Base-by-base conservation (phyloP, 2,113 vertebrate genomes). In the Sylvilagus bachmani region DNA sequence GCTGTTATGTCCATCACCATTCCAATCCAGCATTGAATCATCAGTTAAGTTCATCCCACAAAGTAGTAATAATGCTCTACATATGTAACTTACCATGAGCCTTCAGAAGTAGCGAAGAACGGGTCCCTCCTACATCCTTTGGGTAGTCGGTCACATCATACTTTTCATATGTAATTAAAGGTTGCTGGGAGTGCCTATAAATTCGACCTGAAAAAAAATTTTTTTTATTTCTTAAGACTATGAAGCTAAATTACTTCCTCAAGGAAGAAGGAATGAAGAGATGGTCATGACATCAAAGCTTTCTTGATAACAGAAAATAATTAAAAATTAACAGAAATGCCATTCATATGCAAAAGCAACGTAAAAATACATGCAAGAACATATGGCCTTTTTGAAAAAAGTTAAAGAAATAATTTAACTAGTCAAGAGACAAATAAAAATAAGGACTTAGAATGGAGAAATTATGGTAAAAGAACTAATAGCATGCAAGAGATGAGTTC, bases 171-270 rank as follows among this genome's bases (percentile, higher is more conserved):
- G 99, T 99, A 83, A 99, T 98, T 74, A 99, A 97, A 44, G 99
- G 99, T 66, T 99, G 99, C 2, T 64, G 97, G 62, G 2, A 66
- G 78, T 99, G 99, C 93, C 98, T 99, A 75, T 98, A 31, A 95
- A 99, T 97, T 27, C 14, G 67, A 89, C 98, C 99, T 98, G 21
- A 95, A 95, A 13, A 51, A 61, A 36, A 75, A 25, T 5, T 29
- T 61, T 62, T 7, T 44, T 67, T 58, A 70, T 58, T 16, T 58
- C 19, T 58, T 58, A 79, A 85, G 10, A 67, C 33, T 2, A 88
- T 29, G 55, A 86, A 90, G 25, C 77, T 55, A 3, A 83, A 86
- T 31, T 31, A 38, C 79, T 91, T 85, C 33, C 25, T 86, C 77
- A 94, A 0, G 3, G 14, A 16, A 55, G 21, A 77, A 93, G 8